Evolutionary conservation across 2,888 invertebrate genomes (phyloP).

Genomic region (Philhelius pedissequus): DNA sequence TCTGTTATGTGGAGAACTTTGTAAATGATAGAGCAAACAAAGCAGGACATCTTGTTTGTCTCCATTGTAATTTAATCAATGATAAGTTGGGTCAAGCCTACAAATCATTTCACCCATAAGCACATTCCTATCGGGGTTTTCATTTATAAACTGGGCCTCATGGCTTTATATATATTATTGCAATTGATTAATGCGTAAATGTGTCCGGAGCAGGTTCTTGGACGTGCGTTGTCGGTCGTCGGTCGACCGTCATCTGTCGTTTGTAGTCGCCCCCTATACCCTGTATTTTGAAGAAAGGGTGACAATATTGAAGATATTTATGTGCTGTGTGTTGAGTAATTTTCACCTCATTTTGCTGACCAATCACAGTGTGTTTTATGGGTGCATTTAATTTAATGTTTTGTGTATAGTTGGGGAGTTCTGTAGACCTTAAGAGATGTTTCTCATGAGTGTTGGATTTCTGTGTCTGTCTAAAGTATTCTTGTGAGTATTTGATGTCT

Average conservation of each 20-base stretch:
- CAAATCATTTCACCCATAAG: slow-evolving; percentile 67
- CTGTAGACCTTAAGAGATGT: background rate
- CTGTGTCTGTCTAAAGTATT: background rate
- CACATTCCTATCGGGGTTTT: slow-evolving; percentile 32
- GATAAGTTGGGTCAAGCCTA: slow-evolving; percentile 68
- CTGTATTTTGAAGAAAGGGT: slow-evolving; percentile 24
- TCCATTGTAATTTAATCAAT: slow-evolving; percentile 67
- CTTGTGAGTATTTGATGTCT: background rate
- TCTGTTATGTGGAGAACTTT: slow-evolving; percentile 19
- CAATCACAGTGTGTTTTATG: background rate
- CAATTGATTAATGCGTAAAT: slow-evolving; percentile 67
- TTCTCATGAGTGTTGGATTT: background rate
- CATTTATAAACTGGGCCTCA: slow-evolving; percentile 1
- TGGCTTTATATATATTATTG: slow-evolving; percentile 17
- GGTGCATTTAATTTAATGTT: background rate
- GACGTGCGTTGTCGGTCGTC: background rate
- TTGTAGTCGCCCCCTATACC: background rate
- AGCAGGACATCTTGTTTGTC: slow-evolving; percentile 67
- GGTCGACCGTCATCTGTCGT: background rate
- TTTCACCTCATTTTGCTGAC: slow-evolving; percentile 28
- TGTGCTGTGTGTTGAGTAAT: background rate
- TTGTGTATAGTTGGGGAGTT: background rate
- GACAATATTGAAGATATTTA: background rate
- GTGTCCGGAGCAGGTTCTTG: slow-evolving; percentile 47
- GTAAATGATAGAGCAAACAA: slow-evolving; percentile 63